phyloP scores from a whole-genome alignment of 2,113 vertebrate species.

The Silurus meridionalis region DNA sequence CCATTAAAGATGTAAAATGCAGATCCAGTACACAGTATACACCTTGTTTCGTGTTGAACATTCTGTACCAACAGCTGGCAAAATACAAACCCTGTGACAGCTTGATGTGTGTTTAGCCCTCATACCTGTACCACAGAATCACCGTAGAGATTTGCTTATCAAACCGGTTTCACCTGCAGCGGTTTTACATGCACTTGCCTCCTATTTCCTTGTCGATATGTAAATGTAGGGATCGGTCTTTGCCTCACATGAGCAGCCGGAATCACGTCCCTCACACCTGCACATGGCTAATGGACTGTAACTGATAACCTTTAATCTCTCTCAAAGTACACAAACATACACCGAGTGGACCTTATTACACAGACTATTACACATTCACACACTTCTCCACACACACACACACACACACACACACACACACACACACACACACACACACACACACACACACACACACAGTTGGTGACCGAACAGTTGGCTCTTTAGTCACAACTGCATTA shows the following conservation, averaged over 20 bases:
- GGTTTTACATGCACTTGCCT: neutral
- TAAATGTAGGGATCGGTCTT: neutral
- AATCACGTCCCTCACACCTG: neutral
- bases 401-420: neutral
- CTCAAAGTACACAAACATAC: neutral
- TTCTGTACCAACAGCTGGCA: too few species aligned
- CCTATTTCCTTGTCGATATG: neutral
- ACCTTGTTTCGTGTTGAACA: too few species aligned
- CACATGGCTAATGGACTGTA: conserved; percentile 9
- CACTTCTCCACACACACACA: neutral
- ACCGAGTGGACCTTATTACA: conserved; percentile 6
- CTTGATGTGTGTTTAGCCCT: neutral
- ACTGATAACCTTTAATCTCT: conserved; percentile 15
- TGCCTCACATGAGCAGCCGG: neutral
- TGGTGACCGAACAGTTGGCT: neutral
- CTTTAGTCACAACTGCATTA: neutral
- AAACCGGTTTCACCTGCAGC: neutral
- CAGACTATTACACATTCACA: conserved; percentile 3
- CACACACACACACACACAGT: neutral
- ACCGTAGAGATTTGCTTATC: neutral
- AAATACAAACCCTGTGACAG: neutral
- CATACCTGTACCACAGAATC: neutral
- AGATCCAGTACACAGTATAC: neutral
- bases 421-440: neutral
- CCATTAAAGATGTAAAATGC: neutral